A percentile compares a stretch with the other conserved stretches of the same genome.
These are phyloP conservation scores for Balaenoptera acutorostrata DNA, from an alignment of 2,113 vertebrate species.

Conservation along the genomic window DNA sequence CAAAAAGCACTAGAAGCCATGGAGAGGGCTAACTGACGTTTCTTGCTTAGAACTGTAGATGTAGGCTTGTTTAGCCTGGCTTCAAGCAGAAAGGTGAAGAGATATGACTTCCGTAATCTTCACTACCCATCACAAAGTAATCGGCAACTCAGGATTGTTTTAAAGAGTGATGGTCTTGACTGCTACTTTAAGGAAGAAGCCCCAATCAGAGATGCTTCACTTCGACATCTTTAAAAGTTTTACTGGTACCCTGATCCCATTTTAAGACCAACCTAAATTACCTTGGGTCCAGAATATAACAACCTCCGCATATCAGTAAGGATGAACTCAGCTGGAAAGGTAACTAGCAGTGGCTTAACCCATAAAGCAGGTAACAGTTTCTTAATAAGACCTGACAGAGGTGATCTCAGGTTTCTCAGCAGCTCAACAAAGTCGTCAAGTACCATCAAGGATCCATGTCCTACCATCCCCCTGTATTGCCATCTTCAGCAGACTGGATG, in stretches of 20 bases:
- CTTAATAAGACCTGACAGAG: background rate
- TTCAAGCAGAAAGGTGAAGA: background rate
- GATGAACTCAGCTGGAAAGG: background rate
- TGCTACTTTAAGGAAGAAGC: background rate
- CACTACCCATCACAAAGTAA: background rate
- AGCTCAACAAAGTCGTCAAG: background rate
- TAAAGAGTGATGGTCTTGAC: background rate
- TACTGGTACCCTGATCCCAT: background rate
- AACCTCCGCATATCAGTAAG: background rate
- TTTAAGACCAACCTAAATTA: background rate
- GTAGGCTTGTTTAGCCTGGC: background rate
- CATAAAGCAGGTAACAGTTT: background rate
- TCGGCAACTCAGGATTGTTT: background rate
- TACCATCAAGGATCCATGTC: background rate
- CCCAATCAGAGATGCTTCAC: background rate
- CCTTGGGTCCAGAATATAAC: background rate
- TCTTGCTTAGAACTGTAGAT: background rate
- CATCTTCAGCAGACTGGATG: background rate
- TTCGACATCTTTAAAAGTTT: background rate
- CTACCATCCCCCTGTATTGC: background rate
- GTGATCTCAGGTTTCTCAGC: background rate
- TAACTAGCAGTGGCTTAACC: background rate
- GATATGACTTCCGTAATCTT: background rate
- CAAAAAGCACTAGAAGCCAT: background rate
- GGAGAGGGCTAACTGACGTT: background rate